Conservation (phyloP, 2,797 vertebrate species). For the Manis crassicaudata region DNA sequence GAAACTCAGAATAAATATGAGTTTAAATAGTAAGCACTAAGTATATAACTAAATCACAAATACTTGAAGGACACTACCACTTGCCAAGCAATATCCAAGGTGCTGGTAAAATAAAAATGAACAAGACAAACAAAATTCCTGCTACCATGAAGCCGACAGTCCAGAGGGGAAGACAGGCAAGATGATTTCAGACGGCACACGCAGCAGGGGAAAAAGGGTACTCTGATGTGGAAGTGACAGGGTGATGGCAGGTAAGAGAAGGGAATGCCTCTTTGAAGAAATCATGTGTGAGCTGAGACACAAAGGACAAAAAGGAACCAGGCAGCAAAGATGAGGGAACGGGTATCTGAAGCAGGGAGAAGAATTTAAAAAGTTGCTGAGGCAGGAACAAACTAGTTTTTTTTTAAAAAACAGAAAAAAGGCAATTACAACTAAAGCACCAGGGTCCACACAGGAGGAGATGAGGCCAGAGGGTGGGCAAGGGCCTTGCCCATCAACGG, state of each 20-base stretch:
- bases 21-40: background rate
- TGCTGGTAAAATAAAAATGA: constrained; percentile 26
- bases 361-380: background rate
- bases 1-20: background rate
- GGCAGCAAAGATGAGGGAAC: background rate
- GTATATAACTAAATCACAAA: background rate
- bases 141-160: background rate
- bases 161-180: background rate
- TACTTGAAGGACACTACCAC: background rate
- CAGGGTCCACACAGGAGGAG: background rate
- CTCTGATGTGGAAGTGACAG: background rate
- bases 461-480: background rate
- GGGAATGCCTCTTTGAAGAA: background rate
- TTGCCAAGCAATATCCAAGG: background rate
- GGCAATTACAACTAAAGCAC: background rate
- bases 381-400: background rate
- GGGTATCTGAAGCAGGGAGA: background rate
- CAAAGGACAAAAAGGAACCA: background rate
- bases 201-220: background rate
- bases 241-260: background rate
- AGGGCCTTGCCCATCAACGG: background rate
- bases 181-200: background rate
- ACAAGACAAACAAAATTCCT: background rate
- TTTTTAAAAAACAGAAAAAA: constrained; percentile 18
- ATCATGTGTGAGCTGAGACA: background rate